Evolutionary conservation across 2,797 vertebrate genomes (phyloP).

Genomic region (Bucorvus abyssinicus): DNA sequence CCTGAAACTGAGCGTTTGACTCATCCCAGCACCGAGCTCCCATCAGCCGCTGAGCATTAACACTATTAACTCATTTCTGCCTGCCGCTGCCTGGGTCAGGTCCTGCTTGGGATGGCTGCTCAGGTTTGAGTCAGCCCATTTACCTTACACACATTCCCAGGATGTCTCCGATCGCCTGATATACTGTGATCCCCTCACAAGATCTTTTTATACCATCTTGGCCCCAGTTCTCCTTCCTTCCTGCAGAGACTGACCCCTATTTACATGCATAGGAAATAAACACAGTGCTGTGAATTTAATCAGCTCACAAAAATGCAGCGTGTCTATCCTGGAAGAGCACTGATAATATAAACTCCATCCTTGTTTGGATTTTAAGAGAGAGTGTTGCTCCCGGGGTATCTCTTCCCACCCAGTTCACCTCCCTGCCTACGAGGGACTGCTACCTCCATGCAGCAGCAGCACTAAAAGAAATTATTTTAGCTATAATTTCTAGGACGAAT

Average conservation of each 20-base stretch:
- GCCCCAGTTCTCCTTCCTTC: not conserved
- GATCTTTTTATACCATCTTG: not conserved
- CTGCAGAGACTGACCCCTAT: not conserved
- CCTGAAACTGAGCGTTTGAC: not conserved
- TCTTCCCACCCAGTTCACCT: not conserved
- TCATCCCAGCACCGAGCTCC: not conserved
- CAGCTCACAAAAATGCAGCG: not conserved
- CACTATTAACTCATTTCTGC: not conserved
- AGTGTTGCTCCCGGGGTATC: not conserved
- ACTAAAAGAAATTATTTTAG: not conserved
- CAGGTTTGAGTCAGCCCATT: not conserved
- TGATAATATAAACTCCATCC: not conserved
- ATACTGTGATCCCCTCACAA: not conserved
- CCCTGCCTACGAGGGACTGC: not conserved
- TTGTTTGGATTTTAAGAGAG: not conserved
- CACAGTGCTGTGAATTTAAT: not conserved
- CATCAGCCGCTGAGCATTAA: rapidly evolving
- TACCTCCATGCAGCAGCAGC: not conserved
- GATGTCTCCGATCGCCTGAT: not conserved
- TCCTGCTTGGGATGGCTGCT: not conserved
- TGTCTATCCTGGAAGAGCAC: not conserved
- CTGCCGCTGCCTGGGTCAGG: not conserved
- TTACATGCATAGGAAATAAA: not conserved
- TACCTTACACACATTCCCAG: not conserved
- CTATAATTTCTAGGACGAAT: not conserved